Percentiles rank a stretch among this genome's conserved stretches.
These are phyloP conservation scores for Drosophila prosaltans DNA, from an alignment of 1,140 invertebrate species.

Conservation along the genomic window DNA sequence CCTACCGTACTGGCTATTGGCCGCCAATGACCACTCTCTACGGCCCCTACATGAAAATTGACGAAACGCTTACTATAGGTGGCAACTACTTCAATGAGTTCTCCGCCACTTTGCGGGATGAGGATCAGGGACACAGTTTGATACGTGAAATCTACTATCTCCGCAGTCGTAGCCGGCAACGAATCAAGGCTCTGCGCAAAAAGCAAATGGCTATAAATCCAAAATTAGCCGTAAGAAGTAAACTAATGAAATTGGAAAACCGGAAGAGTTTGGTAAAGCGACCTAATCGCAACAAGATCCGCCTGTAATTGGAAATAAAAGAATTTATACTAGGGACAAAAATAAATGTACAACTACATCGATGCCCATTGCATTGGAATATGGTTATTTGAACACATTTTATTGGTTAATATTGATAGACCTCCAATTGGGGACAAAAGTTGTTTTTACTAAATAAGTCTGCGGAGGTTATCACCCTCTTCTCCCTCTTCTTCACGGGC, in stretches of 20 bases:
- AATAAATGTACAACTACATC: not conserved
- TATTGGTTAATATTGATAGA: slow-evolving; percentile 6
- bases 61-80: slow-evolving; percentile 71
- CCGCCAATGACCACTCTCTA: slow-evolving; percentile 80
- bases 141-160: slow-evolving; percentile 74
- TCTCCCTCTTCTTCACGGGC: not conserved
- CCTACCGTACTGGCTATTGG: slow-evolving; percentile 70
- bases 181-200: slow-evolving; percentile 31
- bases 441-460: not conserved
- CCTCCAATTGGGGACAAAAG: not conserved
- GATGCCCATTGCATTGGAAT: not conserved
- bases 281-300: slow-evolving; percentile 70
- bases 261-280: slow-evolving; percentile 68
- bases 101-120: slow-evolving; percentile 68
- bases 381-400: not conserved
- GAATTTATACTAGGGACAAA: not conserved
- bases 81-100: slow-evolving; percentile 80
- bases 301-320: slow-evolving; percentile 32
- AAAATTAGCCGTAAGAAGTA: slow-evolving; percentile 18
- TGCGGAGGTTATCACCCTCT: not conserved
- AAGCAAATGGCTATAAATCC: slow-evolving; percentile 32
- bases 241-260: slow-evolving; percentile 28
- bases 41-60: slow-evolving; percentile 80
- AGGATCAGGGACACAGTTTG: slow-evolving; percentile 69
- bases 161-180: slow-evolving; percentile 51